Evolutionary conservation across 2,888 invertebrate genomes (phyloP), one percentile per base, ranked within the genome.

Genomic region (Quadriops clusia): DNA sequence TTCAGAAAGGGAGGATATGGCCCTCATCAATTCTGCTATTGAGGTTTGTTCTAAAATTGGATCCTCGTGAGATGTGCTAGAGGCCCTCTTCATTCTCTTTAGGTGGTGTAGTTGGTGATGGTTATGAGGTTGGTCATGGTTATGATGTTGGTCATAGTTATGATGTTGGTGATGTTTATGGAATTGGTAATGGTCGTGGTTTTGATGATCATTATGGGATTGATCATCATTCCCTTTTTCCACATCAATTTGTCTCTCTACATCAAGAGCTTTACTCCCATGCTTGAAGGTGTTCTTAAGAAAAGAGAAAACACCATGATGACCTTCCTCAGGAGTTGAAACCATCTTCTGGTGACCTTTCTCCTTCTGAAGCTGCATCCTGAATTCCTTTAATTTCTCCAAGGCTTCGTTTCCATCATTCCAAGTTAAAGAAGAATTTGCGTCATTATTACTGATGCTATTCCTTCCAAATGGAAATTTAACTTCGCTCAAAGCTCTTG

Each of bases 31-130:
- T 58, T 87, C 85, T 1, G 84, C 86, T 8, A 87, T 68, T 12
- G 84, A 82, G 0, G 86, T 86, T 46, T 83, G 77, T 56, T 86
- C 86, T 32, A 86, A 61, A 7, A 84, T 70, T 46, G 70, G 69
- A 4, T 71, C 66, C 44, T 71, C 69, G 7, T 27, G 25, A 5
- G 27, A 23, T 1, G 32, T 10, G 33, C 3, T 44, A 43, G 24
- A 38, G 31, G 3, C 27, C 54, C 51, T 16, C 54, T 53, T 5
- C 37, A 31, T 27, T 32, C 35, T 4, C 51, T 48, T 28, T 41
- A 40, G 3, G 34, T 37, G 13, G 47, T n/a, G n/a, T n/a, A n/a
- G n/a, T n/a, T n/a, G n/a, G n/a, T n/a, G n/a, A n/a, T n/a, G n/a
- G n/a, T n/a, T n/a, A n/a, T n/a, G n/a, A n/a, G n/a, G n/a, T n/a